Evolutionary conservation across 2,888 invertebrate species (phyloP).

Genomic region (Athripsodes cinereus): DNA sequence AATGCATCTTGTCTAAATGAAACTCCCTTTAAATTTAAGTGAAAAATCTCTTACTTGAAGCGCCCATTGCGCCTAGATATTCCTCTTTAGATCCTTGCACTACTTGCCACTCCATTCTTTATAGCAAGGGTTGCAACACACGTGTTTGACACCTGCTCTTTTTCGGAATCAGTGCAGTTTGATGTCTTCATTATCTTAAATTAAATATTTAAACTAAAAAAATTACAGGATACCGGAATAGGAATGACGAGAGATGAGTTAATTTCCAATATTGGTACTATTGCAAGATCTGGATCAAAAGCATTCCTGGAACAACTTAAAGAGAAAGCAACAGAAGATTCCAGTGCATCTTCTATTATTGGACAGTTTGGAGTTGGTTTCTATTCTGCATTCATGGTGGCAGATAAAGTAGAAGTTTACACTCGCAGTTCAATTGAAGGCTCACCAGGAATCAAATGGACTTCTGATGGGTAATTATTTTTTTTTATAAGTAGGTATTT

Average conservation of each 20-base stretch:
- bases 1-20: no score
- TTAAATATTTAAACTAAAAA: not conserved
- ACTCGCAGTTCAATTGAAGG: slow-evolving; percentile 64
- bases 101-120: no score
- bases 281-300: slow-evolving; percentile 94
- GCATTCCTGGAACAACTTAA: slow-evolving; percentile 83
- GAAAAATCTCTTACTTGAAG: no score
- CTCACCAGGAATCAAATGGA: slow-evolving; percentile 77
- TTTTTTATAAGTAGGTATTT: not conserved
- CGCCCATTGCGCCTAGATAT: no score
- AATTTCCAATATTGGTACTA: slow-evolving; percentile 86
- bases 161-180: no score
- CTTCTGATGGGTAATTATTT: slow-evolving; percentile 73
- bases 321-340: slow-evolving; percentile 53
- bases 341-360: slow-evolving; percentile 72
- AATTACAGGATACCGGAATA: slow-evolving; percentile 78
- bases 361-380: slow-evolving; percentile 99
- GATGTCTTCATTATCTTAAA: not conserved
- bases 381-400: slow-evolving; percentile 97
- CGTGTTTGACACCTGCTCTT: no score
- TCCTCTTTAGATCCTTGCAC: no score
- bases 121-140: no score
- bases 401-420: slow-evolving; percentile 88
- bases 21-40: no score
- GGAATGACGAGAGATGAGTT: slow-evolving; percentile 95